Evolutionary conservation across 2,113 vertebrate species (phyloP).

Genomic region (Micromys minutus): DNA sequence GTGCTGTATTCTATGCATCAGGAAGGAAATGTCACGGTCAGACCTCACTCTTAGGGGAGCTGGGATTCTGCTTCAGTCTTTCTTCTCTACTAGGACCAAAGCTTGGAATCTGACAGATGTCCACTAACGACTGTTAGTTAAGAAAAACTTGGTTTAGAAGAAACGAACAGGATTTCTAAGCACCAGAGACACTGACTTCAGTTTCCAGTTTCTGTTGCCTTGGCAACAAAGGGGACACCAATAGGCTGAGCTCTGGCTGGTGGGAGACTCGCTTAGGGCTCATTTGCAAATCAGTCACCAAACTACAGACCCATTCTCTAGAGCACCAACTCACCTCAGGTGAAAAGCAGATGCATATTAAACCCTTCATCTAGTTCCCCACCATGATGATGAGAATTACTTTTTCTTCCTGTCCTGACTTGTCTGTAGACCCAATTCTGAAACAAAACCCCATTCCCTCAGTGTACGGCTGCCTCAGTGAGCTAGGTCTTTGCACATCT

Average conservation of each 20-base stretch:
- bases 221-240: constrained; percentile 18
- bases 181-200: constrained; percentile 54
- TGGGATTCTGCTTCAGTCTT: constrained; percentile 47
- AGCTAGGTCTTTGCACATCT: background rate
- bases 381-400: background rate
- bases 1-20: background rate
- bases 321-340: background rate
- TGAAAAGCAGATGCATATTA: background rate
- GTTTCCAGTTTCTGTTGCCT: constrained; percentile 29
- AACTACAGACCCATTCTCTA: constrained; percentile 5
- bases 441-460: background rate
- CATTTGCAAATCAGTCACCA: constrained; percentile 34
- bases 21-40: constrained; percentile 27
- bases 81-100: constrained; percentile 53
- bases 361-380: background rate
- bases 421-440: background rate
- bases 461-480: background rate
- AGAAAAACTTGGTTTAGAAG: constrained; percentile 69
- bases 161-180: constrained; percentile 66
- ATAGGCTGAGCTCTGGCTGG: constrained; percentile 24
- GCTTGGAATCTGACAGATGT: constrained; percentile 63
- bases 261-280: background rate
- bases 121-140: constrained; percentile 69
- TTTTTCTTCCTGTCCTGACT: background rate
- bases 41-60: background rate